phyloP scores from a whole-genome alignment of 2,888 invertebrate species.

The Mythimna pallens region DNA sequence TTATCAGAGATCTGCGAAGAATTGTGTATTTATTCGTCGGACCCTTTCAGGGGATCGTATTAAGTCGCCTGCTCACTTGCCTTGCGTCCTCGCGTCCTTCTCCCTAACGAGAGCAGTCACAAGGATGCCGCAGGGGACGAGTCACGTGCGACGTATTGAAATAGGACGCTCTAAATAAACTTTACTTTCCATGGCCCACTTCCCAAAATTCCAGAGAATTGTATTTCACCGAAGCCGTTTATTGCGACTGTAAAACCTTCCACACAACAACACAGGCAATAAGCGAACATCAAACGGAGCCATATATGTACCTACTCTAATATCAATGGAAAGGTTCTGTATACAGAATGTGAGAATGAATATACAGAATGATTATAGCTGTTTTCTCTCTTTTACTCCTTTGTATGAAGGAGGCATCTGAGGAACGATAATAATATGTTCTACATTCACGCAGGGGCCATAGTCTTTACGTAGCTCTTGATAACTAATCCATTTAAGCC shows the following conservation, averaged over 20 bases:
- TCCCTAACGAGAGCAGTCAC: constrained; percentile 61
- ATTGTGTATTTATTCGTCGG: constrained; percentile 41
- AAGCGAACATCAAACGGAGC: constrained; percentile 53
- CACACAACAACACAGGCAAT: constrained; percentile 49
- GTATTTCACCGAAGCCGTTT: constrained; percentile 48
- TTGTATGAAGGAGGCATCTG: background rate
- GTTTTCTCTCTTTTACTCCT: constrained; percentile 14
- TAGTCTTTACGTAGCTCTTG: too few species aligned
- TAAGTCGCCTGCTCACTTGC: constrained; percentile 37
- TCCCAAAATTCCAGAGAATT: constrained; percentile 37
- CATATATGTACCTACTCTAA: constrained; percentile 27
- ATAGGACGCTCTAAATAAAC: constrained; percentile 58
- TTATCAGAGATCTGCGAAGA: constrained; percentile 17
- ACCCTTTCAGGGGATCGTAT: constrained; percentile 37
- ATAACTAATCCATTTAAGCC: too few species aligned
- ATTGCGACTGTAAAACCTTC: constrained; percentile 54
- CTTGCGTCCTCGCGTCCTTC: constrained; percentile 26
- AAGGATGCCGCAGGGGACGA: constrained; percentile 36
- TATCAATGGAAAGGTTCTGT: constrained; percentile 47
- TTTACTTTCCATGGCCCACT: constrained; percentile 36
- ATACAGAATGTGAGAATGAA: constrained; percentile 33
- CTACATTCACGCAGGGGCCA: too few species aligned
- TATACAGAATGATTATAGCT: constrained; percentile 38
- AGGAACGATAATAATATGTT: background rate
- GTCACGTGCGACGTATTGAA: constrained; percentile 57